Evolutionary conservation across 2,888 invertebrate species (phyloP), one percentile per base, ranked within the genome.

Genomic region (Philereme transversata): DNA sequence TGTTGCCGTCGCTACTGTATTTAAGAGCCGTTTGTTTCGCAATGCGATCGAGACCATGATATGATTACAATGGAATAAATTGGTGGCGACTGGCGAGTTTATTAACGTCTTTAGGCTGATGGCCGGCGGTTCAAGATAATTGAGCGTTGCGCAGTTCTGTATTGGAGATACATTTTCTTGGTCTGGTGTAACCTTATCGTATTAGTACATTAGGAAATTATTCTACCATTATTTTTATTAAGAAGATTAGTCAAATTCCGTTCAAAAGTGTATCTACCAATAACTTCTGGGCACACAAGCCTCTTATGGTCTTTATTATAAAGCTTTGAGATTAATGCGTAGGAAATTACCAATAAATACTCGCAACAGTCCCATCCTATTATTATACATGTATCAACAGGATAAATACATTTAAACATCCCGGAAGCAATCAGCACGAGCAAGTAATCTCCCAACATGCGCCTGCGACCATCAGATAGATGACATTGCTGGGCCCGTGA

Each of bases 1-100:
- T 66, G 83, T 80, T 78, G 79, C 77, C 73, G 77, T 71, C 73
- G 89, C 88, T 88, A 88, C 90, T 81, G 87, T 84, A 73, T 81
- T 85, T 84, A 82, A 79, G 78, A 75, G 82, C 75, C 76, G 78
- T 83, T 82, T 83, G 81, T 83, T 82, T 83, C 74, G 83, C 84
- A 84, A 86, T 74, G 78, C 74, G 69, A 71, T 73, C 74, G 74
- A 22, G 22, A 57, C 70, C 67, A 57, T 53, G 73, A 71, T 70
- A 77, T 78, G 76, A 81, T 84, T 83, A 81, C 80, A 81, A 78
- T 82, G 76, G 82, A 79, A 84, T 85, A 83, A 84, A 85, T 82
- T 81, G 78, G 72, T 78, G 75, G 75, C 76, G 76, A 79, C 75
- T 54, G 53, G 53, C 33, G 40, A 68, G 64, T 73, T 77, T 79